phyloP scores from a whole-genome alignment of 2,113 vertebrate genomes.

The Merops nubicus region DNA sequence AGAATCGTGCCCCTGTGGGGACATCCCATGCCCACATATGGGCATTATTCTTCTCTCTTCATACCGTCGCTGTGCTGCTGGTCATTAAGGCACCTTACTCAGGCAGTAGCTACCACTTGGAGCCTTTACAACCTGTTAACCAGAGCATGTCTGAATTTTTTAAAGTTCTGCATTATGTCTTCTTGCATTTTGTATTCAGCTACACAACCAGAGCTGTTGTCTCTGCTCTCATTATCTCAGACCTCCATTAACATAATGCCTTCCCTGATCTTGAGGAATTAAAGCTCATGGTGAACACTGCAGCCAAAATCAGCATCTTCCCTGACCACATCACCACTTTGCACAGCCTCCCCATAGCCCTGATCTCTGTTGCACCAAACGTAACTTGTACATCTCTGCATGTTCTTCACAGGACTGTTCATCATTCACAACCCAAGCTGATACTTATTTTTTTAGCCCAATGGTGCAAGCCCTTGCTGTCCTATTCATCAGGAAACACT shows the following conservation, averaged over 20 bases:
- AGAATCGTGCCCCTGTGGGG: not conserved
- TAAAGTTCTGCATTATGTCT: not conserved
- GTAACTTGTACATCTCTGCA: accelerated
- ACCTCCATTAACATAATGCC: not conserved
- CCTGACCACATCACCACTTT: not conserved
- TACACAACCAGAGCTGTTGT: not conserved
- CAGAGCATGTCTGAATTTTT: constrained; percentile 10
- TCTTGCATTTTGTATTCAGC: not conserved
- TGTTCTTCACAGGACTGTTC: accelerated
- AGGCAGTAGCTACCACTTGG: not conserved
- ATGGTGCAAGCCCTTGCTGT: not conserved
- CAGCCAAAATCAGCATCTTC: not conserved
- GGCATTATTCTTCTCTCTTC: not conserved
- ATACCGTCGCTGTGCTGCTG: not conserved
- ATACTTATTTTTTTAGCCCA: not conserved
- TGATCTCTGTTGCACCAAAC: not conserved
- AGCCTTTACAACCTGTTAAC: not conserved
- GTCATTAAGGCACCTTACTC: not conserved
- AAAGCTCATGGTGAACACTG: not conserved
- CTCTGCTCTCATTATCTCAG: not conserved
- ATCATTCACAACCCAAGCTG: not conserved
- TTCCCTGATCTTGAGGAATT: not conserved
- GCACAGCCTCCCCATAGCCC: not conserved
- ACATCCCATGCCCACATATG: not conserved
- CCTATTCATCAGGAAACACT: not conserved